These are phyloP conservation scores for Mesoclemmys tuberculata DNA, from an alignment of 2,113 vertebrate species.

Conservation along the genomic window DNA sequence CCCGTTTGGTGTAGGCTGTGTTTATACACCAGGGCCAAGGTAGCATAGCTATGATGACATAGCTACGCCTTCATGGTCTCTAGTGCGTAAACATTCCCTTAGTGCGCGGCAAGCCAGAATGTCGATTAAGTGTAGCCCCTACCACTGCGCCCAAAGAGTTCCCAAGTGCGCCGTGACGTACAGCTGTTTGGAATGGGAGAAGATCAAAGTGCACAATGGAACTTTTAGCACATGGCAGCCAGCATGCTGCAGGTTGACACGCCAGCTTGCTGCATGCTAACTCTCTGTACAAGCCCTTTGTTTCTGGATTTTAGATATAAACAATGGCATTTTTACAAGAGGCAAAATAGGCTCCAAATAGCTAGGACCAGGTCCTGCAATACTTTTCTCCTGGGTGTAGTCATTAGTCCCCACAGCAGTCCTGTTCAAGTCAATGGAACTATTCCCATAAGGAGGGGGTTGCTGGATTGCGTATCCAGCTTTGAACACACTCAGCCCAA, in stretches of 20 bases:
- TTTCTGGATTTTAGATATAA: background rate
- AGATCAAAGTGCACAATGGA: background rate
- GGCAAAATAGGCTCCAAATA: background rate
- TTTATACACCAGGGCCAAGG: background rate
- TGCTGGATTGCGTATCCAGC: background rate
- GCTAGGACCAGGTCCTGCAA: background rate
- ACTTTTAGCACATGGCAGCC: background rate
- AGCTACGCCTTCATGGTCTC: background rate
- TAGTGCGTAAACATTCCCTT: background rate
- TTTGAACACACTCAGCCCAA: background rate
- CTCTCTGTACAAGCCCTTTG: background rate
- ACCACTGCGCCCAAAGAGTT: background rate
- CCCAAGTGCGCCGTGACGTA: background rate
- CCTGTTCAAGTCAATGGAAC: too few species aligned
- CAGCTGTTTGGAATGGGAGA: background rate
- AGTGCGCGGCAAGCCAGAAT: background rate
- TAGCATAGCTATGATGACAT: background rate
- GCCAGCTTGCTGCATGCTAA: background rate
- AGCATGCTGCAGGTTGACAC: background rate
- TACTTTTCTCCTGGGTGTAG: background rate
- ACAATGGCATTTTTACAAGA: background rate
- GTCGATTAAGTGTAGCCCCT: background rate
- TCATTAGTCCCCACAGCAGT: background rate
- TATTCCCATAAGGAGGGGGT: too few species aligned
- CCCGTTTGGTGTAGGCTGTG: background rate